A percentile compares a stretch with the other conserved stretches of the same genome.
These are phyloP conservation scores for Eriocheir sinensis DNA, from an alignment of 1,140 invertebrate species.

Conservation along the genomic window DNA sequence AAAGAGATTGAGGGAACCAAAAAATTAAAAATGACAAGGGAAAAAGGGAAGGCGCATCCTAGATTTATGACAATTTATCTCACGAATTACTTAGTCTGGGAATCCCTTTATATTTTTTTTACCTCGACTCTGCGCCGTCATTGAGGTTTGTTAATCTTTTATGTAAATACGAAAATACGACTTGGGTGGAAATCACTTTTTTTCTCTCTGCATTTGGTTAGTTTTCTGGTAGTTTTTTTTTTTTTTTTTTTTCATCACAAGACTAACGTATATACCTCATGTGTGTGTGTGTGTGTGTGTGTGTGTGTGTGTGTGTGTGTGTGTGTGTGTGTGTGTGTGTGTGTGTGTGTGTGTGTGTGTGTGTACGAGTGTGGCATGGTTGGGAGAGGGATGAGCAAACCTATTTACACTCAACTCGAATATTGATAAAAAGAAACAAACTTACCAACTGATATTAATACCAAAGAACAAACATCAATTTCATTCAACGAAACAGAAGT, in stretches of 20 bases:
- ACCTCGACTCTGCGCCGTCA: neutral
- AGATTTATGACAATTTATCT: neutral
- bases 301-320: slow-evolving; percentile 58
- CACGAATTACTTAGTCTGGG: neutral
- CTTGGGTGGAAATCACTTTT: neutral
- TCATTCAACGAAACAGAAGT: neutral
- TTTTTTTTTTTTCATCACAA: no score
- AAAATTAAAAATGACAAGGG: no score
- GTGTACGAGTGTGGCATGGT: neutral
- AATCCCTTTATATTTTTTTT: neutral
- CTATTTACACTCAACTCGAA: no score
- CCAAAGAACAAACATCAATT: no score
- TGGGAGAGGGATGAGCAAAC: neutral
- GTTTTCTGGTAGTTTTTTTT: no score
- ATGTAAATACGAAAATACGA: neutral
- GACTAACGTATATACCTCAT: neutral
- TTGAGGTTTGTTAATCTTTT: no score
- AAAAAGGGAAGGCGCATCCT: neutral
- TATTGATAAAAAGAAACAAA: no score
- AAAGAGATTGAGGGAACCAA: no score
- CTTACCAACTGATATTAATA: no score
- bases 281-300: slow-evolving; percentile 30
- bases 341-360: slow-evolving; percentile 53
- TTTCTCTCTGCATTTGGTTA: neutral
- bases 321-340: slow-evolving; percentile 45